Percentiles rank a stretch among this genome's conserved stretches.
phyloP scores from a whole-genome alignment of 2,888 invertebrate species.

The Mesorhabditis spiculigera region DNA sequence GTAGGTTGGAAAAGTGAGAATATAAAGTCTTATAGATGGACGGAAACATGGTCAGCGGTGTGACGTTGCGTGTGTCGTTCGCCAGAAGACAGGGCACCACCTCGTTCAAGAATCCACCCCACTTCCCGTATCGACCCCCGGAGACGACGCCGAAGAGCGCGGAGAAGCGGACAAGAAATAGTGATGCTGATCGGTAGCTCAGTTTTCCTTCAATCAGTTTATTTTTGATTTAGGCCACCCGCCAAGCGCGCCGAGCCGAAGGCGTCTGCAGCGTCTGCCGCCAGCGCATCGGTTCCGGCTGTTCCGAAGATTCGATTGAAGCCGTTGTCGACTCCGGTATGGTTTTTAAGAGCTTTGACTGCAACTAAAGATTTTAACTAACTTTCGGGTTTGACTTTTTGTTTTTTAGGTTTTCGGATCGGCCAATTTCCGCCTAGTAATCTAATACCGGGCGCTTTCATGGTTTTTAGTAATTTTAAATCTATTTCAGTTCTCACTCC shows the following conservation, averaged over 20 bases:
- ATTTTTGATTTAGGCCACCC: too few species aligned
- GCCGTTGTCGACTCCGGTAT: neutral
- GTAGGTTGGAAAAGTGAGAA: slow-evolving; percentile 6
- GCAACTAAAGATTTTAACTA: too few species aligned
- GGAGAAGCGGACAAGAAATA: neutral
- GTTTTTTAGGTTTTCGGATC: too few species aligned
- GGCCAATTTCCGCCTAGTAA: too few species aligned
- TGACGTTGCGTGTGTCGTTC: slow-evolving; percentile 23
- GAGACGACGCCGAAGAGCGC: neutral
- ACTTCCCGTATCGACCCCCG: neutral
- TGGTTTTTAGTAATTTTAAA: too few species aligned
- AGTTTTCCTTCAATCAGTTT: too few species aligned
- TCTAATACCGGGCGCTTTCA: too few species aligned
- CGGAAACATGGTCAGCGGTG: slow-evolving; percentile 20
- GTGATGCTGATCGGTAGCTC: too few species aligned
- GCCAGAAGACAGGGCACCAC: slow-evolving; percentile 18
- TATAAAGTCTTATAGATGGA: slow-evolving; percentile 23
- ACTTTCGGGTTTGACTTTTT: too few species aligned
- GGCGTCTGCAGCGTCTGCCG: neutral
- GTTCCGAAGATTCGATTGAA: neutral
- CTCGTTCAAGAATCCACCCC: neutral
- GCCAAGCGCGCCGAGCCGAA: neutral
- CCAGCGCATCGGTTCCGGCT: neutral
- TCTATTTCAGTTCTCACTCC: too few species aligned
- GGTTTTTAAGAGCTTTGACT: neutral